phyloP scores from a whole-genome alignment of 2,113 vertebrate species.

The Amia ocellicauda region DNA sequence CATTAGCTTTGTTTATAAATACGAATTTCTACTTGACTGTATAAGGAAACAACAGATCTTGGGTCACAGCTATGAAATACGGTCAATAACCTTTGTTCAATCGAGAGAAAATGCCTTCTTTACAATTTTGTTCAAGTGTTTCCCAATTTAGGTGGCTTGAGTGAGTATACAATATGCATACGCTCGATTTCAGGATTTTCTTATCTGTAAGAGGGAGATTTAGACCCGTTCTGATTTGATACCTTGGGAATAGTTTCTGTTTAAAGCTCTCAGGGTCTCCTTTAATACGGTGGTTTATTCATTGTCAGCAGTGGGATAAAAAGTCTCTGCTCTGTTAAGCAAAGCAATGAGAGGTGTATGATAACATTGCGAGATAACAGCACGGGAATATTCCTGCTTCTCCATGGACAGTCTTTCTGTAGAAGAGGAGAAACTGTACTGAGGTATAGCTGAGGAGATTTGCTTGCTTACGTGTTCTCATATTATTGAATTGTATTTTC shows the following conservation, averaged over 20 bases:
- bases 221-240: neutral
- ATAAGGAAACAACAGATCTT: too few species aligned
- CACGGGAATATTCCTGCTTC: conserved; percentile 15
- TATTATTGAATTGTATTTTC: neutral
- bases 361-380: conserved; percentile 19
- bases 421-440: conserved; percentile 20
- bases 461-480: conserved; percentile 8
- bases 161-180: neutral
- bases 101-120: too few species aligned
- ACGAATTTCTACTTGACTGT: too few species aligned
- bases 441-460: conserved; percentile 21
- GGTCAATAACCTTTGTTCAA: too few species aligned
- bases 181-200: too few species aligned
- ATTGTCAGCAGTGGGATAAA: conserved; percentile 14
- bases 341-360: conserved; percentile 11
- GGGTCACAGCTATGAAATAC: too few species aligned
- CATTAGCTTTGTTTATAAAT: too few species aligned
- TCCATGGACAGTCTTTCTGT: conserved; percentile 9
- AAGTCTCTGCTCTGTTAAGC: conserved; percentile 12
- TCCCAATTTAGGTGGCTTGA: neutral
- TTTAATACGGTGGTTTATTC: conserved; percentile 12
- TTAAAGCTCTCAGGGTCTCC: conserved; percentile 3
- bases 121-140: too few species aligned
- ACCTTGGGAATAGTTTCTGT: conserved; percentile 12
- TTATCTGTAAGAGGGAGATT: neutral